phyloP scores from a whole-genome alignment of 2,113 vertebrate species.

The Arizona elegans region DNA sequence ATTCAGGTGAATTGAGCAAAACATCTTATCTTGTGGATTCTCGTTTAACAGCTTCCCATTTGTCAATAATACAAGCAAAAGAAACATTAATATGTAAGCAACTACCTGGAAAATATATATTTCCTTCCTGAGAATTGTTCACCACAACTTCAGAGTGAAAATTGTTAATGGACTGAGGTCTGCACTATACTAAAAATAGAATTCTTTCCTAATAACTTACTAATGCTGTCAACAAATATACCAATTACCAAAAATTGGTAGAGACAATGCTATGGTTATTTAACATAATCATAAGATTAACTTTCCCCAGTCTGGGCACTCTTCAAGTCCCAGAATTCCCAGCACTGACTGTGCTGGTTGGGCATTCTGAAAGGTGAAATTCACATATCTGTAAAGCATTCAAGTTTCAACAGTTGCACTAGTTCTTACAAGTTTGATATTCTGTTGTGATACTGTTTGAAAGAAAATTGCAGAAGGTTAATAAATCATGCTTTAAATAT shows the following conservation, averaged over 20 bases:
- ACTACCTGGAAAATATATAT: neutral
- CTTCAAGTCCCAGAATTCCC: neutral
- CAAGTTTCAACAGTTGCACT: neutral
- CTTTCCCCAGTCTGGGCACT: neutral
- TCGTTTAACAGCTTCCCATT: neutral
- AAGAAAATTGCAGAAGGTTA: neutral
- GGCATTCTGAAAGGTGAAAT: neutral
- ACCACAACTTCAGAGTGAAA: neutral
- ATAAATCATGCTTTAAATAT: neutral
- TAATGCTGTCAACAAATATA: neutral
- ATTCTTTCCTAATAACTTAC: neutral
- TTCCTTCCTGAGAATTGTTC: neutral
- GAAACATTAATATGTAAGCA: neutral
- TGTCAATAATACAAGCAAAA: neutral
- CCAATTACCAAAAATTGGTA: neutral
- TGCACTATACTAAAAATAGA: neutral
- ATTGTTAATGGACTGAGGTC: neutral
- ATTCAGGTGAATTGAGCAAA: neutral
- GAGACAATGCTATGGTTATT: neutral
- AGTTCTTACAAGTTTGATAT: neutral
- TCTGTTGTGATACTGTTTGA: neutral
- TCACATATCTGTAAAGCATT: neutral
- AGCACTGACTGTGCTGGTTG: neutral
- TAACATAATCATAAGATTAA: neutral
- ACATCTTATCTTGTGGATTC: neutral